phyloP scores from a whole-genome alignment of 1,140 invertebrate genomes.

The Muscidifurax raptorellus region DNA sequence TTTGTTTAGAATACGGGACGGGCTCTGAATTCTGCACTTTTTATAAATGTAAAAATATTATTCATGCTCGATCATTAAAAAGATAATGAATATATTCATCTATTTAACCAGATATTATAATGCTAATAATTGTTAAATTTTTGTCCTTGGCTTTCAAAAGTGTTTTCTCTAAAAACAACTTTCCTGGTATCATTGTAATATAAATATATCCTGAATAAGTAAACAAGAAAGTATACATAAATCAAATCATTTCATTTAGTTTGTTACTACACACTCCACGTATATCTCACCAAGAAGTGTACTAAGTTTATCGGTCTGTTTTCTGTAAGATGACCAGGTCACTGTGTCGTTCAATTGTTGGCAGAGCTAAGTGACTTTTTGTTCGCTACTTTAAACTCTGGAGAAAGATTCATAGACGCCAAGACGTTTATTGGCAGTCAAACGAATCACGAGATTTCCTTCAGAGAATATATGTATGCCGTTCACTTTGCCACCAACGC shows the following conservation, averaged over 20 bases:
- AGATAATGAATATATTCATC: no score
- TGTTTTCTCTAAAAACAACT: no score
- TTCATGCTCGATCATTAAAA: no score
- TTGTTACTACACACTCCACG: neutral
- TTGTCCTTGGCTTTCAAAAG: no score
- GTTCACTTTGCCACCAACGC: neutral
- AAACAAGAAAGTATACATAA: no score
- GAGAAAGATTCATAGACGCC: conserved; percentile 6
- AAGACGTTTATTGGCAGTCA: neutral
- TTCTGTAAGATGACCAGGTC: conserved; percentile 22
- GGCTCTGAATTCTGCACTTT: no score
- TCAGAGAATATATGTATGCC: neutral
- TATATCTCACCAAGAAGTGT: neutral
- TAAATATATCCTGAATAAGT: no score
- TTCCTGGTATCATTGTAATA: no score
- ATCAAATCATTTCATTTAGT: neutral
- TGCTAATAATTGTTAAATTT: no score
- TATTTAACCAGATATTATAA: no score
- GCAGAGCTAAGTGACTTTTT: conserved; percentile 19
- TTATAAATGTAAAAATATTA: no score
- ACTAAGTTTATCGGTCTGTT: neutral
- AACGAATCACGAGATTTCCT: conserved; percentile 7
- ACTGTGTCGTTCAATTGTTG: neutral
- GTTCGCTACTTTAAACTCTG: conserved; percentile 5
- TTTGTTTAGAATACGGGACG: neutral